These are phyloP conservation scores for Pinna nobilis DNA, from an alignment of 1,140 invertebrate genomes.

Conservation along the genomic window DNA sequence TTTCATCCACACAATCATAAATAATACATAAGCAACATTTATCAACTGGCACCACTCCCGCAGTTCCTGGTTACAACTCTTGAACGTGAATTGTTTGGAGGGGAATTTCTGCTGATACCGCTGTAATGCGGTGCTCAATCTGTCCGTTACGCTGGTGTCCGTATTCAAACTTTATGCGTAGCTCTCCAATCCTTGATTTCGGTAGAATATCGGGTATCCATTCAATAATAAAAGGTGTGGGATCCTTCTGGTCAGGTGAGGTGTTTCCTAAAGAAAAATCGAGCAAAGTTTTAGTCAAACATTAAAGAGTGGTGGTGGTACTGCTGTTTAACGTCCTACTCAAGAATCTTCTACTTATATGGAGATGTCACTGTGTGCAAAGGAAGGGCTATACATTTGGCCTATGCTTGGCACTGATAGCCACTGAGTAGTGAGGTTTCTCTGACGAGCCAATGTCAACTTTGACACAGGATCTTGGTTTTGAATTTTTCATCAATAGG, in stretches of 20 bases:
- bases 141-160: constrained; percentile 78
- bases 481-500: no score
- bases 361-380: background rate
- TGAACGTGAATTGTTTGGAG: constrained; percentile 55
- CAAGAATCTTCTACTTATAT: background rate
- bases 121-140: constrained; percentile 65
- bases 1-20: no score
- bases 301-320: no score
- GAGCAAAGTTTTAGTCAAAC: background rate
- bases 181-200: constrained; percentile 81
- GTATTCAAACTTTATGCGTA: constrained; percentile 82
- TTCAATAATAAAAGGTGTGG: constrained; percentile 84
- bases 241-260: constrained; percentile 78
- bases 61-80: no score
- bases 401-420: no score
- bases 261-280: constrained; percentile 77
- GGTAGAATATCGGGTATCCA: constrained; percentile 87
- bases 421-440: no score
- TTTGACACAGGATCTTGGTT: no score
- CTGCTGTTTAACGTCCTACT: background rate
- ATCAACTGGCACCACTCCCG: no score
- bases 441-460: no score
- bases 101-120: constrained; percentile 37
- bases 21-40: no score
- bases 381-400: background rate